Evolutionary conservation across 1,140 invertebrate species (phyloP).

Genomic region (Drosophila pachea): DNA sequence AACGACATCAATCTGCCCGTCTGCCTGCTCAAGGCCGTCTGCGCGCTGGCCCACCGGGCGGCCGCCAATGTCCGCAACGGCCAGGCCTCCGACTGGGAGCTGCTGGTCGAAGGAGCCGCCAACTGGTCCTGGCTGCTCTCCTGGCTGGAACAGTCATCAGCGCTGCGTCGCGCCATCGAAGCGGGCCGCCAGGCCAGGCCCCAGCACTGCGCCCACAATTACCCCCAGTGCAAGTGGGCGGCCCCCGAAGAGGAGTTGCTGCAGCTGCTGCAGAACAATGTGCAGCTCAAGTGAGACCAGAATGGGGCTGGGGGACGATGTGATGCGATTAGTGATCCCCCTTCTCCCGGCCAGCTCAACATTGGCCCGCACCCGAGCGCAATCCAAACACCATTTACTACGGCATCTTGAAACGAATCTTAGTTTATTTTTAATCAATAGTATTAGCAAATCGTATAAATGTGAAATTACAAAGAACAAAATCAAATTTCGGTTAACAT

Average conservation of each 20-base stretch:
- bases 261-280: slow-evolving; percentile 50
- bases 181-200: slow-evolving; percentile 27
- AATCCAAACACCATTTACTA: slow-evolving; percentile 9
- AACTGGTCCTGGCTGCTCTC: slow-evolving; percentile 54
- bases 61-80: slow-evolving; percentile 26
- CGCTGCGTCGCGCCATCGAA: slow-evolving; percentile 49
- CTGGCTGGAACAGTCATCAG: slow-evolving; percentile 45
- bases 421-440: slow-evolving; percentile 49
- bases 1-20: slow-evolving; percentile 57
- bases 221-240: slow-evolving; percentile 60
- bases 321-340: too few relatives aligned
- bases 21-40: slow-evolving; percentile 65
- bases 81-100: slow-evolving; percentile 49
- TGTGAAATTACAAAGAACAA: slow-evolving; percentile 56
- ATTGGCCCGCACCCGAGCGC: too few relatives aligned
- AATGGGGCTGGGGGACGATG: too few relatives aligned
- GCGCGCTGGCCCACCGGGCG: slow-evolving; percentile 45
- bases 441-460: slow-evolving; percentile 42
- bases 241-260: slow-evolving; percentile 51
- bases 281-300: slow-evolving; percentile 45
- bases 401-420: slow-evolving; percentile 64
- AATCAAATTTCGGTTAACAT: slow-evolving; percentile 41
- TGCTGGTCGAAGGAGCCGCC: slow-evolving; percentile 51
- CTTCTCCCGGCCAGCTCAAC: too few relatives aligned
- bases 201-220: slow-evolving; percentile 45